phyloP scores from a whole-genome alignment of 1,140 invertebrate species.

The Pogonomyrmex californicus region DNA sequence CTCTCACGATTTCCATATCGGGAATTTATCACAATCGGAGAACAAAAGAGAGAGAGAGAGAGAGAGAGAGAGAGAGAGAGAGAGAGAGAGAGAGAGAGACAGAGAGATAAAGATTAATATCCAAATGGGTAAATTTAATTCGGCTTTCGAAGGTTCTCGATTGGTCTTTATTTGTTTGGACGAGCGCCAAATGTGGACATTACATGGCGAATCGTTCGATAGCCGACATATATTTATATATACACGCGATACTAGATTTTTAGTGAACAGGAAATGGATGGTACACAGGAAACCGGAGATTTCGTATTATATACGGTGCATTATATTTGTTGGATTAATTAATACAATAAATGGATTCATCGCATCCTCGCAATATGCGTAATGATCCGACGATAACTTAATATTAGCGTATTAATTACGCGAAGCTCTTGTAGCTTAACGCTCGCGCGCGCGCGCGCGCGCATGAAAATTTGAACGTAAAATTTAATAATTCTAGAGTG shows the following conservation, averaged over 20 bases:
- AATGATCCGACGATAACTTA: constrained; percentile 41
- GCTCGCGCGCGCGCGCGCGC: neutral
- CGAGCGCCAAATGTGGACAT: constrained; percentile 22
- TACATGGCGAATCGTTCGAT: neutral
- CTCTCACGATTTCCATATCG: neutral
- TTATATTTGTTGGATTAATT: constrained; percentile 38
- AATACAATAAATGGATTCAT: constrained; percentile 31
- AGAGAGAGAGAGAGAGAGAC: no score
- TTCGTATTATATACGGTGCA: neutral
- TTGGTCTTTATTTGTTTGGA: constrained; percentile 16
- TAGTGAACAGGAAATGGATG: constrained; percentile 8
- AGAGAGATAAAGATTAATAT: constrained; percentile 29
- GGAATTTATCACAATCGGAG: constrained; percentile 5
- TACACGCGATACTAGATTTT: constrained; percentile 20
- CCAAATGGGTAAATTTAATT: constrained; percentile 44
- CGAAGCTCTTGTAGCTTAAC: neutral
- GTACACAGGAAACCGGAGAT: neutral
- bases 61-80: neutral
- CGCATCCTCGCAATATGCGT: constrained; percentile 27
- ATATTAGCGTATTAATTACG: constrained; percentile 29
- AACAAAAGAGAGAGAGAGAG: neutral
- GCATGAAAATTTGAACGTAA: constrained; percentile 23
- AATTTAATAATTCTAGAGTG: constrained; percentile 28
- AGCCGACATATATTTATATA: neutral
- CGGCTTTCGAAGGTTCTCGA: neutral